A percentile compares a stretch with the other conserved stretches of the same genome.
phyloP scores from a whole-genome alignment of 2,888 invertebrate species.

The Embidobia sp. region DNA sequence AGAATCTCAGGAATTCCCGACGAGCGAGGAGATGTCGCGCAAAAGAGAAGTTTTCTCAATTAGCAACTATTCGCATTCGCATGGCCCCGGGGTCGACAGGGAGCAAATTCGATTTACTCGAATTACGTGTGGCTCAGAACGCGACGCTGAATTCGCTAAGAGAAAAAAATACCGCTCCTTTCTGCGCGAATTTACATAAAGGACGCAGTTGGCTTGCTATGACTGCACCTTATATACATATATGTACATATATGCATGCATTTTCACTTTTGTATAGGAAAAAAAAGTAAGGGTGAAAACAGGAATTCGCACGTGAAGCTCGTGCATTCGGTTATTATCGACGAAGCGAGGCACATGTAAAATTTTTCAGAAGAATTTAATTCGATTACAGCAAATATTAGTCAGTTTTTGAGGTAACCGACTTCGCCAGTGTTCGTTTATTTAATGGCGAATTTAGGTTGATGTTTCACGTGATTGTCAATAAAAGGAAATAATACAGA shows the following conservation, averaged over 20 bases:
- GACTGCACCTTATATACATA: slow-evolving; percentile 38
- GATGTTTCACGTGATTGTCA: slow-evolving; percentile 1
- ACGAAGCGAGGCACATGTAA: slow-evolving; percentile 25
- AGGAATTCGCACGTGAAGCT: slow-evolving; percentile 23
- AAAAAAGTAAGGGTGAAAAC: slow-evolving; percentile 46
- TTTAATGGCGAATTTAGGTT: slow-evolving; percentile 1
- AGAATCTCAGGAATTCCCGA: slow-evolving; percentile 49
- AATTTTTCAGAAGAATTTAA: slow-evolving; percentile 43
- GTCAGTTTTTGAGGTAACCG: not conserved
- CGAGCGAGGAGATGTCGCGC: slow-evolving; percentile 45
- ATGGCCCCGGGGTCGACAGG: slow-evolving; percentile 54
- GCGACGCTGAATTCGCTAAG: slow-evolving; percentile 37
- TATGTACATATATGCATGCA: slow-evolving; percentile 37
- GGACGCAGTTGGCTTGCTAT: slow-evolving; percentile 43
- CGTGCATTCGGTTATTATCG: slow-evolving; percentile 38
- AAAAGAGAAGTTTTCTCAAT: slow-evolving; percentile 63
- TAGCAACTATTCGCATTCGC: slow-evolving; percentile 63
- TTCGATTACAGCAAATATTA: slow-evolving; percentile 24
- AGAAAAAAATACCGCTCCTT: slow-evolving; percentile 47
- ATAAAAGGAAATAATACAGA: slow-evolving; percentile 13
- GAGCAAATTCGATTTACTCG: slow-evolving; percentile 60
- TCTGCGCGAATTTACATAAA: slow-evolving; percentile 58
- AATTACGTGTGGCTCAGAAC: slow-evolving; percentile 58
- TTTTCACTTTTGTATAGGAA: slow-evolving; percentile 42
- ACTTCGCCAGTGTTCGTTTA: slow-evolving; percentile 13